phyloP scores from a whole-genome alignment of 2,888 invertebrate genomes.

The Melanophora roralis region DNA sequence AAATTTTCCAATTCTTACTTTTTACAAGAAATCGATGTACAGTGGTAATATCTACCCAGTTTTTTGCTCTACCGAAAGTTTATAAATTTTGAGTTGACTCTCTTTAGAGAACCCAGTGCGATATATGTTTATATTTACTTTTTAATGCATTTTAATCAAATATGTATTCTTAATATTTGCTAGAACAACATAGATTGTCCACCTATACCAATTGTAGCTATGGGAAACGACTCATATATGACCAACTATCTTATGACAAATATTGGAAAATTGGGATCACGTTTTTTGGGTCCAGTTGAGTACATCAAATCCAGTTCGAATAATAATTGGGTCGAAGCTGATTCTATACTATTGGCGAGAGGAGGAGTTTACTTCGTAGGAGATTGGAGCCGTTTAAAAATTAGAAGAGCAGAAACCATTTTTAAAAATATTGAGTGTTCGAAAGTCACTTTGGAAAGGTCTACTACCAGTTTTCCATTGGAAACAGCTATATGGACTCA shows the following conservation, averaged over 20 bases:
- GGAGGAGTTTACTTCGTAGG: slow-evolving; percentile 76
- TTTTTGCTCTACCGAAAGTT: too few relatives aligned
- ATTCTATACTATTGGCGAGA: slow-evolving; percentile 73
- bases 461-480: slow-evolving; percentile 66
- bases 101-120: too few relatives aligned
- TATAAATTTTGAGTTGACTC: too few relatives aligned
- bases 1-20: too few relatives aligned
- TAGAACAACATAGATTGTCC: slow-evolving; percentile 67
- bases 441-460: slow-evolving; percentile 66
- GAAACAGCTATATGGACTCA: slow-evolving; percentile 76
- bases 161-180: background rate
- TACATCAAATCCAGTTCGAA: slow-evolving; percentile 66
- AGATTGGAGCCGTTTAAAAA: slow-evolving; percentile 74
- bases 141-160: background rate
- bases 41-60: too few relatives aligned
- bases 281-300: slow-evolving; percentile 71
- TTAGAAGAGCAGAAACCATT: slow-evolving; percentile 66
- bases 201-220: slow-evolving; percentile 73
- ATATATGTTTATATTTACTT: too few relatives aligned
- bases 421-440: slow-evolving; percentile 70
- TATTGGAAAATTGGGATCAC: slow-evolving; percentile 71
- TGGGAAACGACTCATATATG: slow-evolving; percentile 70
- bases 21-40: too few relatives aligned
- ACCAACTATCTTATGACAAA: slow-evolving; percentile 69
- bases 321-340: slow-evolving; percentile 72